Percentiles rank a stretch among this genome's conserved stretches.
These are phyloP conservation scores for Delichon dasypus DNA, from an alignment of 2,797 vertebrate genomes.

Conservation along the genomic window DNA sequence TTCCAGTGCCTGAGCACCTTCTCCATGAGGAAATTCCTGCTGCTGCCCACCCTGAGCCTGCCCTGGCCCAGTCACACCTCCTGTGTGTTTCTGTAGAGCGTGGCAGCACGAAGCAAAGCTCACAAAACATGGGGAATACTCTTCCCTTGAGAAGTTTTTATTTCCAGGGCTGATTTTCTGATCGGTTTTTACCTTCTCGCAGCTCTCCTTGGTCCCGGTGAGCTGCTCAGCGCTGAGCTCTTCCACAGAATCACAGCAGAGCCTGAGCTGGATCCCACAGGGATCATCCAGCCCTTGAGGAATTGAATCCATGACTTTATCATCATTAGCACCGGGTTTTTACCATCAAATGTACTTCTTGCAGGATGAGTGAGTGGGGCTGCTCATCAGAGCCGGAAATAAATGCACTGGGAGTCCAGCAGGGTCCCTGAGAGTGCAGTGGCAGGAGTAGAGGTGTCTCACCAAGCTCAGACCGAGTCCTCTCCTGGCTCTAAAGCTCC, in stretches of 20 bases:
- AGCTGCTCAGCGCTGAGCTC: not conserved
- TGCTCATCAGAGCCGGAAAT: not conserved
- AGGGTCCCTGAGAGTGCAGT: not conserved
- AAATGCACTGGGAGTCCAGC: not conserved
- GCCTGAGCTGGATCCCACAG: not conserved
- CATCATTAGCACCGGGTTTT: not conserved
- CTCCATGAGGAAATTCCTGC: not conserved
- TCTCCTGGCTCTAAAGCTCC: not conserved
- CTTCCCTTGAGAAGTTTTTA: not conserved
- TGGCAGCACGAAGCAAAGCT: not conserved
- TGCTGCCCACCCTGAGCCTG: accelerated
- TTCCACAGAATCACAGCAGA: not conserved
- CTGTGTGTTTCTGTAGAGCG: not conserved
- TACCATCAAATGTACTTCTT: accelerated
- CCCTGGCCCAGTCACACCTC: not conserved
- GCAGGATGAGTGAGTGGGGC: not conserved
- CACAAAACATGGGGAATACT: not conserved
- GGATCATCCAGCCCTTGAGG: not conserved
- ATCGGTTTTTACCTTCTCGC: not conserved
- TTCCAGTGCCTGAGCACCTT: accelerated
- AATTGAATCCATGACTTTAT: not conserved
- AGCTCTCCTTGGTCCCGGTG: not conserved
- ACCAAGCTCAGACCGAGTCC: not conserved
- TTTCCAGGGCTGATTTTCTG: not conserved
- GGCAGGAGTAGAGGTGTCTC: not conserved